phyloP scores from a whole-genome alignment of 23 tunicate genomes.

The Styela clava region DNA sequence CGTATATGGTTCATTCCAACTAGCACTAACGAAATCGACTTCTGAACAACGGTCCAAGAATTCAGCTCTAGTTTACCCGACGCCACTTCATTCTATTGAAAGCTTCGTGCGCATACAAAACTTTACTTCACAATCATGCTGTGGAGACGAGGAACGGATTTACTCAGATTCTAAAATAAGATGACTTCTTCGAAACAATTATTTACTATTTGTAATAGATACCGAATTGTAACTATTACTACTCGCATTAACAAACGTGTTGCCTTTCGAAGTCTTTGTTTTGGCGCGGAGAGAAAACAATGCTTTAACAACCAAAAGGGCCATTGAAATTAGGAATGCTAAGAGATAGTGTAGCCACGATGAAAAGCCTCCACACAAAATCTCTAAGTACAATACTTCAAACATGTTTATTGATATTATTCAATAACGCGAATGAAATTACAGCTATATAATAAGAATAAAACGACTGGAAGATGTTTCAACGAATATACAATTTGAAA shows the following conservation, averaged over 20 bases:
- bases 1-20: too few relatives aligned
- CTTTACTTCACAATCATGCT: too few relatives aligned
- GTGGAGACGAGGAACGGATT: too few relatives aligned
- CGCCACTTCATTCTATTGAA: background rate
- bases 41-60: too few relatives aligned
- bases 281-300: background rate
- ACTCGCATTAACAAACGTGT: background rate
- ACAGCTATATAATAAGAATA: background rate
- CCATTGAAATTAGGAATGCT: background rate
- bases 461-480: background rate
- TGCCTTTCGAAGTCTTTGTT: constrained; percentile 7
- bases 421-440: background rate
- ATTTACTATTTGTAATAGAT: constrained; percentile 12
- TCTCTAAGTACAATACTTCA: background rate
- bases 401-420: background rate
- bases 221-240: constrained; percentile 26
- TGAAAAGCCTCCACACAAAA: background rate
- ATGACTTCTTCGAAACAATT: background rate
- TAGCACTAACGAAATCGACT: too few relatives aligned
- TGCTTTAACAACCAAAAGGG: background rate
- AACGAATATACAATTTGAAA: background rate
- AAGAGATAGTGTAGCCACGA: background rate
- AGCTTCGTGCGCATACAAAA: background rate
- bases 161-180: too few relatives aligned
- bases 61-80: background rate